These are phyloP conservation scores for Terebella lapidaria DNA, from an alignment of 2,888 invertebrate species.

Conservation along the genomic window DNA sequence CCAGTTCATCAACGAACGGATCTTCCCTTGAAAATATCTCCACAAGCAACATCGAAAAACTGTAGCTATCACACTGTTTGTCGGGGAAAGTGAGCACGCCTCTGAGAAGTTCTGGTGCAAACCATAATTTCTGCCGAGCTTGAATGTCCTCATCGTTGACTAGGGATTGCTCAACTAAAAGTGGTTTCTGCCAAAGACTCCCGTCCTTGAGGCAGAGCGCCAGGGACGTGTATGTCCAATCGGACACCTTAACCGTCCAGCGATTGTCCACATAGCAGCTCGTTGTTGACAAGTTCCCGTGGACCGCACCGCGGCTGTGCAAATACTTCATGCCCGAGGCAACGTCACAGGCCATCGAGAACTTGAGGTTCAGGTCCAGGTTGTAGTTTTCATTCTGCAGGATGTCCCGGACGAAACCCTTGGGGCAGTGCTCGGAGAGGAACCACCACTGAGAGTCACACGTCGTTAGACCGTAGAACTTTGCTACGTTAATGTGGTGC, in stretches of 20 bases:
- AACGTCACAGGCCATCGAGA: conserved; percentile 25
- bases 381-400: conserved; percentile 35
- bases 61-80: conserved; percentile 34
- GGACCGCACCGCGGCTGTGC: conserved; percentile 38
- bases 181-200: background rate
- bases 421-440: conserved; percentile 35
- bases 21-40: conserved; percentile 41
- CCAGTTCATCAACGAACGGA: conserved; percentile 33
- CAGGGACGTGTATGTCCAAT: conserved; percentile 39
- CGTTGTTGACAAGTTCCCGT: conserved; percentile 39
- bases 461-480: conserved; percentile 40
- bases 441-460: conserved; percentile 25
- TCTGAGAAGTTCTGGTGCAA: conserved; percentile 38
- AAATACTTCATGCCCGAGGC: conserved; percentile 35
- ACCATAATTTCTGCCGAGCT: conserved; percentile 2
- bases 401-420: conserved; percentile 36
- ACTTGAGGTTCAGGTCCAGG: conserved; percentile 34
- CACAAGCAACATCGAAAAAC: conserved; percentile 34
- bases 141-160: conserved; percentile 14
- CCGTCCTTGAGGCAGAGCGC: conserved; percentile 6
- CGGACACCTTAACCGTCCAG: conserved; percentile 44
- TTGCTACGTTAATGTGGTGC: conserved; percentile 34
- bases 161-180: background rate
- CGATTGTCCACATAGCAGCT: conserved; percentile 40
- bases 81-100: conserved; percentile 25